Base-by-base conservation (phyloP, 1,140 invertebrate species). In the Schlechtendalia chinensis region DNA sequence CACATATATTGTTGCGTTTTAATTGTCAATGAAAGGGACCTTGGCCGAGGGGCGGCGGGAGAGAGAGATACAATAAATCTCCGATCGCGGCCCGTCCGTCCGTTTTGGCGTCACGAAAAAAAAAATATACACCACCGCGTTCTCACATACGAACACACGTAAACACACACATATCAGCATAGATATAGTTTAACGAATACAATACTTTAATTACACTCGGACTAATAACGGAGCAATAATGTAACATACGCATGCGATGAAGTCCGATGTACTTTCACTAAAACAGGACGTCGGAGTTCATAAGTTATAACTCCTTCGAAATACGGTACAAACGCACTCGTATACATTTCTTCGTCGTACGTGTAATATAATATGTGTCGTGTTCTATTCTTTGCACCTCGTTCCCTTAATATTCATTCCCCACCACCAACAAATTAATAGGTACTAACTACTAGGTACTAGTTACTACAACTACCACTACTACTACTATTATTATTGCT, bases 221-320 rank as follows among this genome's bases (percentile, higher is more conserved):
- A 39, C 8, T 39, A 39, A 39, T 39, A 39, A 65, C 29, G 29
- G 17, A 63, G 27, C 27, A 19, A 12, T 11, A n/a, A 27, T 29
- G 29, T 56, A 5, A 29, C 17, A 29, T 29, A n/a, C 6, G 17
- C 4, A 29, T 8, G 61, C 29, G 27, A 19, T 19, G 16, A 39
- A 39, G 19, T 3, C 11, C 32, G 32, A 67, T 45, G 63, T 11
- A 67, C 63, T 67, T 67, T 67, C 63, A 39, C 63, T 67, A 22
- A 67, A 67, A 39, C 32, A 17, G 27, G 27, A 22, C 29, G 27
- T 19, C 59, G 17, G 19, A 67, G 32, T 22, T 5, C 17, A 39
- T 39, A 65, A 65, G 32, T 19, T 45, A 39, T 67, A 63, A 63
- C 61, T 63, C 16, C 27, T 63, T 63, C 19, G 29, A 12, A n/a